These are phyloP conservation scores for Fopius arisanus DNA, from an alignment of 1,140 invertebrate genomes.

Conservation along the genomic window DNA sequence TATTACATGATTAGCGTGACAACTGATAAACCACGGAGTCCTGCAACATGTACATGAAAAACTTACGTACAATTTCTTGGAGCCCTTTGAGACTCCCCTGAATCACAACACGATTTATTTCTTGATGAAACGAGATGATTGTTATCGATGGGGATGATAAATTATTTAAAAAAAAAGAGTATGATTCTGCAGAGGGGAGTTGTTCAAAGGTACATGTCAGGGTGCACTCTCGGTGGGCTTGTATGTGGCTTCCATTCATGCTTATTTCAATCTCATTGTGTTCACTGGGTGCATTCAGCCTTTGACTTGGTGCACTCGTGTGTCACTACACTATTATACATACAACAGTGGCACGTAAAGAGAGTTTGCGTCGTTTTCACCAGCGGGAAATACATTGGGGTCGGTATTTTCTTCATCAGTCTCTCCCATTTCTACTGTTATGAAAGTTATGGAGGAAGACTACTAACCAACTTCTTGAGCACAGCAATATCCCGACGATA, in stretches of 20 bases:
- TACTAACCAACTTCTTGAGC: slow-evolving; percentile 22
- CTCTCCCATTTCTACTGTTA: background rate
- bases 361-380: slow-evolving; percentile 42
- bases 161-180: background rate
- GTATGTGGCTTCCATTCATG: slow-evolving; percentile 55
- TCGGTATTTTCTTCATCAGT: slow-evolving; percentile 41
- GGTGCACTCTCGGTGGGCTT: slow-evolving; percentile 28
- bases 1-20: no score
- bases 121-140: background rate
- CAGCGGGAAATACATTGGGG: slow-evolving; percentile 54
- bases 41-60: no score
- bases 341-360: slow-evolving; percentile 31
- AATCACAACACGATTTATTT: background rate
- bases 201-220: slow-evolving; percentile 10
- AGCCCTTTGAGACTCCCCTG: no score
- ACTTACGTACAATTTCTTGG: background rate
- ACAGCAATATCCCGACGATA: slow-evolving; percentile 14
- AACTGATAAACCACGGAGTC: no score
- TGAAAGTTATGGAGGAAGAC: background rate
- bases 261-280: slow-evolving; percentile 62
- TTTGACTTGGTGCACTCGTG: slow-evolving; percentile 48
- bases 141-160: slow-evolving; percentile 14
- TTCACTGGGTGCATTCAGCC: slow-evolving; percentile 50
- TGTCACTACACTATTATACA: slow-evolving; percentile 35
- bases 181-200: background rate